phyloP scores from a whole-genome alignment of 2,113 vertebrate species.

The Apeltes quadracus region DNA sequence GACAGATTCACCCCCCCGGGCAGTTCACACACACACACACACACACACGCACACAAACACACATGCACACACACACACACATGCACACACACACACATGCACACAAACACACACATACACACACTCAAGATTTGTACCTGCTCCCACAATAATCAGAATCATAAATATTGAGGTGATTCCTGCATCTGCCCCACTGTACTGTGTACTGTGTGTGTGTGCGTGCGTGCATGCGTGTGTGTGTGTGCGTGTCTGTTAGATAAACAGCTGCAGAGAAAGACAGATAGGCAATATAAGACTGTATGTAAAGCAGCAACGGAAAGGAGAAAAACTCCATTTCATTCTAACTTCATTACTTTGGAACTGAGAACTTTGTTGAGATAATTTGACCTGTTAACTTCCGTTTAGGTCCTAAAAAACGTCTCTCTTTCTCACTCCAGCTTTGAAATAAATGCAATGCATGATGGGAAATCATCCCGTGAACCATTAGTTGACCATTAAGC shows the following conservation, averaged over 20 bases:
- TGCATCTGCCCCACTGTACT: neutral
- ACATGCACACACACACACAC: conserved; percentile 13
- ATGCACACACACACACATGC: neutral
- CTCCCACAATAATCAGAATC: neutral
- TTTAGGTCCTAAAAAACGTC: neutral
- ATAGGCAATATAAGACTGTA: neutral
- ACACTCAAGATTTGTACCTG: neutral
- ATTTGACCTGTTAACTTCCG: too few species aligned
- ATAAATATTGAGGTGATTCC: conserved; percentile 8
- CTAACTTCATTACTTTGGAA: too few species aligned
- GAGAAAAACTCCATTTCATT: too few species aligned
- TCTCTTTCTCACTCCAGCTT: neutral
- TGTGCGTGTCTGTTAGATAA: neutral
- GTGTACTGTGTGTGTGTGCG: neutral
- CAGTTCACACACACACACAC: conserved; percentile 21
- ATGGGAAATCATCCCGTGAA: neutral
- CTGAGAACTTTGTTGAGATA: too few species aligned
- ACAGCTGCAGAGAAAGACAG: neutral
- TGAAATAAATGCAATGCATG: neutral
- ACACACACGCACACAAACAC: conserved; percentile 26
- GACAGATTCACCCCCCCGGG: conserved; percentile 22
- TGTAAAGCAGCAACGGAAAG: too few species aligned
- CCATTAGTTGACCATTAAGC: neutral
- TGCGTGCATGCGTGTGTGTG: neutral
- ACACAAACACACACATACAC: neutral